These are phyloP conservation scores for Saccostrea echinata DNA, from an alignment of 1,140 invertebrate genomes.

Conservation along the genomic window DNA sequence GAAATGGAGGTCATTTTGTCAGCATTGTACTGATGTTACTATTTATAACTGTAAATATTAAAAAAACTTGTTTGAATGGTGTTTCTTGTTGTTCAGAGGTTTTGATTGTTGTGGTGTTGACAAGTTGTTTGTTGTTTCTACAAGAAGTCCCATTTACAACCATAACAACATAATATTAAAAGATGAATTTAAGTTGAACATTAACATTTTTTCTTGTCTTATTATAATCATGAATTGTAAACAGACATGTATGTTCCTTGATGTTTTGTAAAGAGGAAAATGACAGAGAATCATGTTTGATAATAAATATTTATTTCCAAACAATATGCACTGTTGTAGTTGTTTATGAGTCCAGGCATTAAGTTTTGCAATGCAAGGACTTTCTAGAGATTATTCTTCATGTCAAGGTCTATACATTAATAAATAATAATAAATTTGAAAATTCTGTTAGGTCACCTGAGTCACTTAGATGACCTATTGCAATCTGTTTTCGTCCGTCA, in stretches of 20 bases:
- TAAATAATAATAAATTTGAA: no score
- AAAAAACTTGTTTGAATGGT: conserved; percentile 25
- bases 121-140: conserved; percentile 33
- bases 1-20: neutral
- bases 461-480: no score
- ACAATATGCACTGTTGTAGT: neutral
- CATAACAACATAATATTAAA: neutral
- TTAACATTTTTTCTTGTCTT: conserved; percentile 10
- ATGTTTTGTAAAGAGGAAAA: neutral
- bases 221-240: conserved; percentile 1
- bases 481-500: no score
- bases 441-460: no score
- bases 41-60: conserved; percentile 22
- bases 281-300: conserved; percentile 29
- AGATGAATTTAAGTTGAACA: neutral
- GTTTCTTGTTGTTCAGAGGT: conserved; percentile 36
- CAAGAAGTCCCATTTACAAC: conserved; percentile 6
- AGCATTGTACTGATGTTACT: conserved; percentile 16
- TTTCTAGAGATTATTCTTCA: no score
- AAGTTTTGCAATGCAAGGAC: no score
- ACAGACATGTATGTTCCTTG: conserved; percentile 10
- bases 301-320: conserved; percentile 34
- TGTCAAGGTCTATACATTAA: no score
- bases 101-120: conserved; percentile 32
- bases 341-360: neutral